A percentile compares a stretch with the other conserved stretches of the same genome.
These are phyloP conservation scores for Bimastos eiseni DNA, from an alignment of 2,888 invertebrate species.

Conservation along the genomic window DNA sequence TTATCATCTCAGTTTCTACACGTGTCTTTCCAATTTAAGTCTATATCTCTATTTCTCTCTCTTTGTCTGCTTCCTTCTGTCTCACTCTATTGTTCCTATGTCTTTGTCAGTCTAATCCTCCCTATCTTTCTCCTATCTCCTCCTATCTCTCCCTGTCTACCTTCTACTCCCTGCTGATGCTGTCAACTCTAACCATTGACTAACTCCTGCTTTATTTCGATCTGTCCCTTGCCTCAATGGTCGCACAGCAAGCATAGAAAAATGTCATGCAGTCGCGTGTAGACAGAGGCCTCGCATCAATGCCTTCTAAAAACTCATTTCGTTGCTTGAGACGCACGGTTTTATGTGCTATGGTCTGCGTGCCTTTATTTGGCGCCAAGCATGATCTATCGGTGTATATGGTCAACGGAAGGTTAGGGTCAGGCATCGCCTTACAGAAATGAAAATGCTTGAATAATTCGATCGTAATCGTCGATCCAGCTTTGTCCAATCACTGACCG, in stretches of 20 bases:
- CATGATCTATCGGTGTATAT: neutral
- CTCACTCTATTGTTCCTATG: neutral
- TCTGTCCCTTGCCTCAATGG: too few relatives aligned
- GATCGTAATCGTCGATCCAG: neutral
- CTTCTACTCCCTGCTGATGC: neutral
- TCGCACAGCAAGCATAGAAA: neutral
- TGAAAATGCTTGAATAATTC: neutral
- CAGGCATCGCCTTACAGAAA: neutral
- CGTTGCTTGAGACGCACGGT: neutral
- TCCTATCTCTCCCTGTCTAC: neutral
- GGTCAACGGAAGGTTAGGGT: neutral
- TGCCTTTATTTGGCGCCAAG: neutral
- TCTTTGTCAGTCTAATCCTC: neutral
- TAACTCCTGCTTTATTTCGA: too few relatives aligned
- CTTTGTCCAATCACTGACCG: neutral
- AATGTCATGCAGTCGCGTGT: neutral
- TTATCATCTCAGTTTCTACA: neutral
- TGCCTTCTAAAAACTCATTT: neutral
- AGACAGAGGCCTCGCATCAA: neutral
- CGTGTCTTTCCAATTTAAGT: neutral
- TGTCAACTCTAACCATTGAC: neutral
- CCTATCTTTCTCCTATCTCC: neutral
- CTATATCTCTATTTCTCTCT: neutral
- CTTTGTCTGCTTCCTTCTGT: neutral
- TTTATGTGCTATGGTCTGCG: neutral